phyloP scores from a whole-genome alignment of 2,113 vertebrate genomes.

The Parotia lawesii region DNA sequence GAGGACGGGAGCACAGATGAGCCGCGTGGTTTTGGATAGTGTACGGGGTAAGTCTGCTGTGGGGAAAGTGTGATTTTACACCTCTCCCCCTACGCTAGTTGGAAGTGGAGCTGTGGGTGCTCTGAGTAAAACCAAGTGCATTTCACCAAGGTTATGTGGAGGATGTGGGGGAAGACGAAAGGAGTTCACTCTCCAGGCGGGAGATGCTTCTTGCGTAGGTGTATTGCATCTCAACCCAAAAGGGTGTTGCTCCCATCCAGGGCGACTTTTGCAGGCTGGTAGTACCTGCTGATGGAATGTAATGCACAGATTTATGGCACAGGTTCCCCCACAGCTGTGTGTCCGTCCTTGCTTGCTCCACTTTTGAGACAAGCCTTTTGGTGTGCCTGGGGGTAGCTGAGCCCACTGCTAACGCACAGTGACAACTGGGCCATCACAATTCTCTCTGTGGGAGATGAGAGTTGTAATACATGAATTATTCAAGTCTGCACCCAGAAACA shows the following conservation, averaged over 20 bases:
- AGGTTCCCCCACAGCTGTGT: neutral
- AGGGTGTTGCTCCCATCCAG: neutral
- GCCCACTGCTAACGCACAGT: rapidly evolving
- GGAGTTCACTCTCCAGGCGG: neutral
- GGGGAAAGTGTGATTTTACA: neutral
- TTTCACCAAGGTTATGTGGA: neutral
- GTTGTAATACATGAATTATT: neutral
- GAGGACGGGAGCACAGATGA: neutral
- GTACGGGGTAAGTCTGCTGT: neutral
- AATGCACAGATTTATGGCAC: neutral
- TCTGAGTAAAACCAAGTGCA: neutral
- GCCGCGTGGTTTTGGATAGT: neutral
- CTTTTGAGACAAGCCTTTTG: neutral
- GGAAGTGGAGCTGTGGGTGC: neutral
- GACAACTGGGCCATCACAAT: neutral
- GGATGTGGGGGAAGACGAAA: neutral
- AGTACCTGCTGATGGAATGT: neutral
- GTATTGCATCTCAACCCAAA: neutral
- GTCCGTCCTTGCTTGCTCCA: rapidly evolving
- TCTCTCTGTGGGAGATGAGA: neutral
- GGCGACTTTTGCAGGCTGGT: neutral
- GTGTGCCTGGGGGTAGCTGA: neutral
- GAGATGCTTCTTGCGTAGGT: neutral
- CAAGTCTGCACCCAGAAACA: neutral
- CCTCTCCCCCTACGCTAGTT: neutral